A percentile compares a stretch with the other conserved stretches of the same genome.
Conservation (phyloP, 2,113 vertebrate species). For the Chaetura pelagica region DNA sequence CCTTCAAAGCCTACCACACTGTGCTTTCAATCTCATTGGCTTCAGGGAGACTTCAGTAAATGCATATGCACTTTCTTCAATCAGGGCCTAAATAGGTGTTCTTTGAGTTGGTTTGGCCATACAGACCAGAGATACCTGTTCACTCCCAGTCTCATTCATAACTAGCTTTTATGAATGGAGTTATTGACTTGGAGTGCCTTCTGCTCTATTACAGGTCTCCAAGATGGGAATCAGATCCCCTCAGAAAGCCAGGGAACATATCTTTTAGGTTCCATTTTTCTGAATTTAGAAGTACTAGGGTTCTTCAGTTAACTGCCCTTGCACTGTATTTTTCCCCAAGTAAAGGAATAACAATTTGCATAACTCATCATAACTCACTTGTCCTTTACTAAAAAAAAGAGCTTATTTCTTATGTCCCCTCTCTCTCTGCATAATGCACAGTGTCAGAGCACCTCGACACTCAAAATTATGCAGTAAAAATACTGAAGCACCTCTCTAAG, state of each 20-base stretch:
- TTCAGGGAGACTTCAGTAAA: constrained; percentile 26
- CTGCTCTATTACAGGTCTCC: background rate
- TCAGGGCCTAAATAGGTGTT: background rate
- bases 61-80: background rate
- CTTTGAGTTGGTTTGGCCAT: background rate
- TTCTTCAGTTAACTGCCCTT: background rate
- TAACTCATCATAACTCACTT: background rate
- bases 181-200: background rate
- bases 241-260: background rate
- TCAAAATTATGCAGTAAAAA: background rate
- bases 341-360: background rate
- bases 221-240: background rate
- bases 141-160: background rate
- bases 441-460: background rate
- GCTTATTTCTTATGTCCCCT: background rate
- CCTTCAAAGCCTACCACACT: constrained; percentile 34
- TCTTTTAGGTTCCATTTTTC: background rate
- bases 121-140: background rate
- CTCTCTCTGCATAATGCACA: background rate
- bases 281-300: background rate
- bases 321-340: background rate
- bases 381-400: background rate
- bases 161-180: background rate
- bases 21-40: constrained; percentile 29
- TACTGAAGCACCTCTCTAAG: background rate